Percentiles rank a stretch among this genome's conserved stretches.
Evolutionary conservation across 2,113 vertebrate species (phyloP).

Genomic region (Typhlomys cinereus): DNA sequence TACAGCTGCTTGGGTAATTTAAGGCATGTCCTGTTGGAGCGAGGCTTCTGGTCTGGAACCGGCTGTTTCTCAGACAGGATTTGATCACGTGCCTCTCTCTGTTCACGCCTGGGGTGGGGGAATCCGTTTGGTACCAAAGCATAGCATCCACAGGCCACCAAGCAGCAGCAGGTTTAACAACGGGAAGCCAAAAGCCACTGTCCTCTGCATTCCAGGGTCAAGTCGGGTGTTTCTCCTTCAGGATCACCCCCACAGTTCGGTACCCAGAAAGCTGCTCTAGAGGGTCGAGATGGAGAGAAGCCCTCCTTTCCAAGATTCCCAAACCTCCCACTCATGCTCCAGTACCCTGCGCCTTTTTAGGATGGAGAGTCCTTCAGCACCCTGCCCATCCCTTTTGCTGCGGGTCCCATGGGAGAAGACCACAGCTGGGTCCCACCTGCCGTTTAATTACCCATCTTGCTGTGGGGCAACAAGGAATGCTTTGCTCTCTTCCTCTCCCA

Average conservation of each 20-base stretch:
- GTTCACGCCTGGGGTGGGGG: not conserved
- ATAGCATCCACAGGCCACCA: not conserved
- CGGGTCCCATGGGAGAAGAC: not conserved
- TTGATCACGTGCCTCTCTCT: not conserved
- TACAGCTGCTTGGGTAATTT: not conserved
- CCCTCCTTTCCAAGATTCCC: not conserved
- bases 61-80: not conserved
- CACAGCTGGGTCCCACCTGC: slow-evolving; percentile 54
- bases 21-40: not conserved
- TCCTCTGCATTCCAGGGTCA: not conserved
- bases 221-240: accelerated
- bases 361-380: slow-evolving; percentile 17
- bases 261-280: not conserved
- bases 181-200: not conserved
- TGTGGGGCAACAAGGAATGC: slow-evolving; percentile 9
- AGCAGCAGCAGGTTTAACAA: not conserved
- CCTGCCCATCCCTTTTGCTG: not conserved
- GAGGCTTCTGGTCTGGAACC: not conserved
- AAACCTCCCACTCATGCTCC: not conserved
- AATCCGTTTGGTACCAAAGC: accelerated
- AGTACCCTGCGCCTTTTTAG: not conserved
- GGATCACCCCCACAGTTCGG: not conserved
- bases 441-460: slow-evolving; percentile 60
- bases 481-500: not conserved
- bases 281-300: not conserved